Conservation (phyloP, 2,888 invertebrate species). For the Eueremaeus valkanovi region DNA sequence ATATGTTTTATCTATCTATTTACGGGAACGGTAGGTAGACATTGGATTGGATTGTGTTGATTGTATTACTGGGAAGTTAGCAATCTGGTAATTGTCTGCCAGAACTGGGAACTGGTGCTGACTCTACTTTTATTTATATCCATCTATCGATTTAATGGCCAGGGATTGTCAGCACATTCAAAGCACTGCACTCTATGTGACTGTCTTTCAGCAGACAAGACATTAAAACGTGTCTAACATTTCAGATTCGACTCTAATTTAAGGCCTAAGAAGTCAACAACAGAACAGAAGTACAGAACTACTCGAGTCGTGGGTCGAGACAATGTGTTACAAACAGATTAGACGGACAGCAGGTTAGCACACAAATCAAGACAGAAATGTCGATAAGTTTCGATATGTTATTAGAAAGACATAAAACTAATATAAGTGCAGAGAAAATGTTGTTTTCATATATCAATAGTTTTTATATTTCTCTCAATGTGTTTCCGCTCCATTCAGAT, state of each 20-base stretch:
- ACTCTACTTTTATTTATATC: not conserved
- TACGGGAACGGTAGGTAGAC: not conserved
- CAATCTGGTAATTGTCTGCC: conserved; percentile 18
- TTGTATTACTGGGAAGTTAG: conserved; percentile 9
- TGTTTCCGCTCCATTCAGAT: not conserved
- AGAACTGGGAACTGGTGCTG: not conserved
- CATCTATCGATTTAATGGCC: not conserved
- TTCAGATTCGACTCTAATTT: not conserved
- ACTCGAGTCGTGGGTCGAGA: not conserved
- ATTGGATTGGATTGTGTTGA: not conserved
- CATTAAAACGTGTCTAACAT: conserved; percentile 6
- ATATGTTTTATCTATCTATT: not conserved
- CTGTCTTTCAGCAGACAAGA: not conserved
- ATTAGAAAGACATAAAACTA: not conserved
- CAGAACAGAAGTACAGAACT: not conserved
- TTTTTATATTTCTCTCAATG: not conserved
- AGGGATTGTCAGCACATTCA: not conserved
- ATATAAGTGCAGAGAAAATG: not conserved
- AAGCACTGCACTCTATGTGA: not conserved
- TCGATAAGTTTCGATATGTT: conserved; percentile 1
- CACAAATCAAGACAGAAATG: not conserved
- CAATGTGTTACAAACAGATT: conserved; percentile 10
- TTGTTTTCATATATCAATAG: not conserved
- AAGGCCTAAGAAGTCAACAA: not conserved
- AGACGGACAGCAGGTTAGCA: not conserved